A percentile compares a stretch with the other conserved stretches of the same genome.
These are phyloP conservation scores for Aphaenogaster floridana DNA, from an alignment of 1,140 invertebrate genomes.

Conservation along the genomic window DNA sequence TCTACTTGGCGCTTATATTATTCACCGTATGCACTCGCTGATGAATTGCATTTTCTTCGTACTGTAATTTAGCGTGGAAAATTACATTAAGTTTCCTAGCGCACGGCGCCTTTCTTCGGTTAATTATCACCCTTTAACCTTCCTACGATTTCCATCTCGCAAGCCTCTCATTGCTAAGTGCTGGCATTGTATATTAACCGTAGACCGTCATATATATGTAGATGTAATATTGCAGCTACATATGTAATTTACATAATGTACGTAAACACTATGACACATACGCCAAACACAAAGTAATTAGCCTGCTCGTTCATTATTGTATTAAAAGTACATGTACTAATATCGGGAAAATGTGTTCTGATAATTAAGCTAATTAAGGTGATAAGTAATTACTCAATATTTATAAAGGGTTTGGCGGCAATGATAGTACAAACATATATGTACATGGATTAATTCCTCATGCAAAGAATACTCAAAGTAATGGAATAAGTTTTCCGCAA, in stretches of 20 bases:
- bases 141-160: slow-evolving; percentile 38
- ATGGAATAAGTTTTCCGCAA: not conserved
- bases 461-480: not conserved
- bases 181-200: slow-evolving; percentile 25
- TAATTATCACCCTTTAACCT: slow-evolving; percentile 46
- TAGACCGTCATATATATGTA: slow-evolving; percentile 1
- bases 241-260: slow-evolving; percentile 28
- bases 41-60: slow-evolving; percentile 43
- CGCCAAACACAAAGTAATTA: slow-evolving; percentile 7
- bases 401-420: not conserved
- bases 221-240: not conserved
- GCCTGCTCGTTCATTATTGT: slow-evolving; percentile 4
- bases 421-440: not conserved
- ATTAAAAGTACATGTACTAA: slow-evolving; percentile 36
- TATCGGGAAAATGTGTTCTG: slow-evolving; percentile 3
- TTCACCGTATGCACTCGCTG: slow-evolving; percentile 25
- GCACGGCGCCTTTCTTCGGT: slow-evolving; percentile 1
- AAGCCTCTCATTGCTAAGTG: slow-evolving; percentile 24
- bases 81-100: slow-evolving; percentile 44
- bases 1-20: slow-evolving; percentile 12
- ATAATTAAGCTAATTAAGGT: slow-evolving; percentile 36
- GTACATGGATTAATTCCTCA: not conserved
- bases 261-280: not conserved
- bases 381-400: not conserved
- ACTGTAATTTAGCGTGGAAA: slow-evolving; percentile 41